Evolutionary conservation across 2,797 vertebrate genomes (phyloP).

Genomic region (Tapera naevia): DNA sequence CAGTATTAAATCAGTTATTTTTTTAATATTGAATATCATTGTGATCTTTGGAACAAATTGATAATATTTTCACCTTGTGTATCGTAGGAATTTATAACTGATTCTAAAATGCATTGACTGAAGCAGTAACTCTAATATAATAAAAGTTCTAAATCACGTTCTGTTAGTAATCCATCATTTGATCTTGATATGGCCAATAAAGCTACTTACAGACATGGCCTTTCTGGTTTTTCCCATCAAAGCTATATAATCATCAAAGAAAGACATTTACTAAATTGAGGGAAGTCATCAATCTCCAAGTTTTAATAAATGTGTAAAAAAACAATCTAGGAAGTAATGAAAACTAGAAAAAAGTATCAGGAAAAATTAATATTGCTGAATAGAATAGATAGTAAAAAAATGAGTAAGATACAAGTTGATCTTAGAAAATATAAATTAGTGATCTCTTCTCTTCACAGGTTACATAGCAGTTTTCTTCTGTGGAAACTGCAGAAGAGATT

Average conservation of each 20-base stretch:
- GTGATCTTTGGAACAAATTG: neutral
- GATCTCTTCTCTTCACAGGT: neutral
- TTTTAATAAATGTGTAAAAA: constrained; percentile 36
- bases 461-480: neutral
- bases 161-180: constrained; percentile 18
- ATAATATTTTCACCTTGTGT: constrained; percentile 34
- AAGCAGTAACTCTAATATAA: constrained; percentile 23
- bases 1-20: neutral
- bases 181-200: constrained; percentile 18
- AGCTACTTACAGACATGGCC: constrained; percentile 26
- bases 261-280: constrained; percentile 1
- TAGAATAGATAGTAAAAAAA: neutral
- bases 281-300: constrained; percentile 19
- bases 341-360: neutral
- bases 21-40: constrained; percentile 56
- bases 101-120: constrained; percentile 25
- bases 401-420: neutral
- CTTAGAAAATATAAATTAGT: neutral
- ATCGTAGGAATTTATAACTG: constrained; percentile 29
- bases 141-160: neutral
- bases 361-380: neutral
- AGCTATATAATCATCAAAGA: constrained; percentile 32
- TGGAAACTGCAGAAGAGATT: neutral
- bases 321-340: neutral
- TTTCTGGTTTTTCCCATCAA: constrained; percentile 21